A percentile compares a stretch with the other conserved stretches of the same genome.
These are phyloP conservation scores for Alosa sapidissima DNA, from an alignment of 2,797 vertebrate species.

Conservation along the genomic window DNA sequence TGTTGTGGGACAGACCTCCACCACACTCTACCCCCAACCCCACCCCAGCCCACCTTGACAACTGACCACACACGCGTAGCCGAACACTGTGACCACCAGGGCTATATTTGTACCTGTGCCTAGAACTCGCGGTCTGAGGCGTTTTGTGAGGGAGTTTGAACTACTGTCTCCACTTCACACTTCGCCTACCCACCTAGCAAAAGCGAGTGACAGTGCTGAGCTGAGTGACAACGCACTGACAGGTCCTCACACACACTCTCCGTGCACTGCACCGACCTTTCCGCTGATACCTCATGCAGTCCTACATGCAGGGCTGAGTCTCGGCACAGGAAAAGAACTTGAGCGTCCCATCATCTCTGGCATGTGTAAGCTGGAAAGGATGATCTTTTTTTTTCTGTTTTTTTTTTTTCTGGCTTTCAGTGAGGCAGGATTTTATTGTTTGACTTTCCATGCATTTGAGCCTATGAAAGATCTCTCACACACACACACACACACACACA, in stretches of 20 bases:
- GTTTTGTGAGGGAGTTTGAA: background rate
- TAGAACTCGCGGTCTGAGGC: too few relatives aligned
- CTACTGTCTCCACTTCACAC: background rate
- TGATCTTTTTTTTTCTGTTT: background rate
- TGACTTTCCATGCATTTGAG: background rate
- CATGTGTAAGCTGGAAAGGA: background rate
- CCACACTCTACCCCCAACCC: background rate
- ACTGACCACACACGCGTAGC: background rate
- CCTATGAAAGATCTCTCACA: too few relatives aligned
- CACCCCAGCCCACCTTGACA: background rate
- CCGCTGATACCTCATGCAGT: too few relatives aligned
- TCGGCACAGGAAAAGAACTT: too few relatives aligned
- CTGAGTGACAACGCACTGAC: too few relatives aligned
- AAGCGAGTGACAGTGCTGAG: too few relatives aligned
- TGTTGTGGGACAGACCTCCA: background rate
- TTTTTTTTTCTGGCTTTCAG: background rate
- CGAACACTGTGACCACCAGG: background rate
- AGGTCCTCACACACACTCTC: too few relatives aligned
- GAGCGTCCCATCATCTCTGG: background rate
- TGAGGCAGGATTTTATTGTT: background rate
- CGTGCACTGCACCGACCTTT: too few relatives aligned
- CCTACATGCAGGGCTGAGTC: too few relatives aligned
- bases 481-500: too few relatives aligned
- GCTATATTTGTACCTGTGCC: background rate
- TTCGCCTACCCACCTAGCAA: too few relatives aligned